Evolutionary conservation across 1,140 invertebrate genomes (phyloP).

Genomic region (Teleogryllus occipitalis): DNA sequence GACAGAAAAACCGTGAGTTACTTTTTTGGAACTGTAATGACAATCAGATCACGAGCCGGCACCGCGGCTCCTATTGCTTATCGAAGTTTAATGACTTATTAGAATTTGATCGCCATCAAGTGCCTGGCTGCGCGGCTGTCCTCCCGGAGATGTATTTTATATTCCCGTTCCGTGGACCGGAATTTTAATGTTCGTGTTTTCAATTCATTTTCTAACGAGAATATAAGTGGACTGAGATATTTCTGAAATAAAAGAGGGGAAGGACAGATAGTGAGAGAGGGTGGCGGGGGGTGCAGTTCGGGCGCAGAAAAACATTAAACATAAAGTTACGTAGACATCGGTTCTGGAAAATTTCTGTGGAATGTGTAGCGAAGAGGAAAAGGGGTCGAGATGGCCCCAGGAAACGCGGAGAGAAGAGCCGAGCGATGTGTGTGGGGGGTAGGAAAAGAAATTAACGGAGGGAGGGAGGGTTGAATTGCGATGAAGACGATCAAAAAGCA

Average conservation of each 20-base stretch:
- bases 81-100: constrained; percentile 5
- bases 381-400: not conserved
- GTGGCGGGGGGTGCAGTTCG: no score
- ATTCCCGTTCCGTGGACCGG: not conserved
- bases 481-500: not conserved
- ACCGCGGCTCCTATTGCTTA: not conserved
- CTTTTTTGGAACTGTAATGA: not conserved
- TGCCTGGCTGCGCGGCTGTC: not conserved
- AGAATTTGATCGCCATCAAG: not conserved
- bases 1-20: not conserved
- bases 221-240: constrained; percentile 5
- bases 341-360: not conserved
- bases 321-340: not conserved
- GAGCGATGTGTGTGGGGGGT: not conserved
- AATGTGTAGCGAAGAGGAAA: not conserved
- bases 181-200: not conserved
- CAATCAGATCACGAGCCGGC: not conserved
- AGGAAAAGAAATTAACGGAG: not conserved
- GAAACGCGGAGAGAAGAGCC: no score
- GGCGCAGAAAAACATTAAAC: not conserved
- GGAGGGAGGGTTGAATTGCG: not conserved
- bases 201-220: not conserved
- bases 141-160: not conserved
- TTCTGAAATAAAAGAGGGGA: not conserved
- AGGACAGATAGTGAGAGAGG: not conserved